A percentile compares a stretch with the other conserved stretches of the same genome.
These are phyloP conservation scores for Budorcas taxicolor DNA, from an alignment of 2,113 vertebrate genomes.

Conservation along the genomic window DNA sequence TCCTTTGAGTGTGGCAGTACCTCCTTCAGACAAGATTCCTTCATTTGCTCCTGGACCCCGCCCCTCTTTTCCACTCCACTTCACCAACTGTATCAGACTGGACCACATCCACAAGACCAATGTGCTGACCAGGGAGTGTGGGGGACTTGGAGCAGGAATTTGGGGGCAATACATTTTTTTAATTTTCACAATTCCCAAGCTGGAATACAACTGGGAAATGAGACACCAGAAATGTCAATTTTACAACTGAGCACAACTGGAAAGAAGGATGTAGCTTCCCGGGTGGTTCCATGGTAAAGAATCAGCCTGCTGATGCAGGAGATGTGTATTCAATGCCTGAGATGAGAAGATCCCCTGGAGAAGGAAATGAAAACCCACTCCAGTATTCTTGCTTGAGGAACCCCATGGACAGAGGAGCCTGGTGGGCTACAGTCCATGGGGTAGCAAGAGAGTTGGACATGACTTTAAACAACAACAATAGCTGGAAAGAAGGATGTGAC, in stretches of 20 bases:
- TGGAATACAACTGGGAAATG: not conserved
- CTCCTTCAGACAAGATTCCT: not conserved
- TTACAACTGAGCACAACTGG: not conserved
- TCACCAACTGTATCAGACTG: not conserved
- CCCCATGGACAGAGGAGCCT: not conserved
- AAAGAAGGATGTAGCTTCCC: not conserved
- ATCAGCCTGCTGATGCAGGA: not conserved
- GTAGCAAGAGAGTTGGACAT: not conserved
- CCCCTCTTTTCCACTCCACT: not conserved
- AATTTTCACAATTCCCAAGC: not conserved
- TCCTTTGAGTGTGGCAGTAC: not conserved
- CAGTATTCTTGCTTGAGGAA: not conserved
- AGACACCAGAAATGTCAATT: not conserved
- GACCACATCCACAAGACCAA: not conserved
- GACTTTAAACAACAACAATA: not conserved
- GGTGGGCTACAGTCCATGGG: not conserved
- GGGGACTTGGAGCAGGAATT: not conserved
- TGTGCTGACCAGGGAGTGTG: not conserved
- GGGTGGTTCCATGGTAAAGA: not conserved
- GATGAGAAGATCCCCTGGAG: not conserved
- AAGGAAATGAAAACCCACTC: not conserved
- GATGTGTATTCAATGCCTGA: no score
- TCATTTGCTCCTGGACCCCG: not conserved
- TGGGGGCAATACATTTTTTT: not conserved
- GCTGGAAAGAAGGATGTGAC: not conserved